phyloP scores from a whole-genome alignment of 1,140 invertebrate genomes.

The Harpegnathos saltator region DNA sequence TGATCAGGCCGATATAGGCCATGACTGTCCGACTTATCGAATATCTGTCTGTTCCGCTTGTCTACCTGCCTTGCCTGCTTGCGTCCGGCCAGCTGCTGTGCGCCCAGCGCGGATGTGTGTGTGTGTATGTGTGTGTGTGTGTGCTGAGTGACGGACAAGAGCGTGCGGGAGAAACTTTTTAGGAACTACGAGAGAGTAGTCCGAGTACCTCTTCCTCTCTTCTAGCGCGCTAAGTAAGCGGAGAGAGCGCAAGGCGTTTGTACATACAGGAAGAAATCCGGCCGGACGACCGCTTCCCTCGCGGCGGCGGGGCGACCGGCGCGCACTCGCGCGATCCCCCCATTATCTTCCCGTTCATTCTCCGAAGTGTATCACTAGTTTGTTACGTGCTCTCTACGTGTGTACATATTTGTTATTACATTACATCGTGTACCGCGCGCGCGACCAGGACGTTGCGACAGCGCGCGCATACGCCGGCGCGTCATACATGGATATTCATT shows the following conservation, averaged over 20 bases:
- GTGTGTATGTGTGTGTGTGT: too few relatives aligned
- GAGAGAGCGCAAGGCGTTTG: conserved; percentile 59
- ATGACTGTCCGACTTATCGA: conserved; percentile 63
- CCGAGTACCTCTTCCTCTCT: conserved; percentile 64
- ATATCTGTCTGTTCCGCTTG: conserved; percentile 75
- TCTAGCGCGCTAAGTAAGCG: conserved; percentile 60
- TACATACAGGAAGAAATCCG: conserved; percentile 52
- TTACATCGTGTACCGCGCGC: conserved; percentile 69
- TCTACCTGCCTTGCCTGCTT: conserved; percentile 69
- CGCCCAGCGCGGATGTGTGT: conserved; percentile 40
- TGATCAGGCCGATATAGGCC: conserved; percentile 65
- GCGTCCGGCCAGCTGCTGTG: conserved; percentile 57
- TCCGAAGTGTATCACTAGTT: conserved; percentile 84
- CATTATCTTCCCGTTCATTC: conserved; percentile 76
- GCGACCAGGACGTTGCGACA: conserved; percentile 65
- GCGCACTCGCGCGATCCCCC: conserved; percentile 31
- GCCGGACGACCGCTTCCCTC: too few relatives aligned
- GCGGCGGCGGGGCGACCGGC: conserved; percentile 7
- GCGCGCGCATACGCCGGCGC: conserved; percentile 60
- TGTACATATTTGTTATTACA: conserved; percentile 85
- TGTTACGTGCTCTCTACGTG: conserved; percentile 83
- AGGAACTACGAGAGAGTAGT: background rate
- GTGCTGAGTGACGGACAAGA: conserved; percentile 21
- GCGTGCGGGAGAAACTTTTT: conserved; percentile 43
- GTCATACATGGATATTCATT: conserved; percentile 82